Evolutionary conservation across 2,797 vertebrate species (phyloP), one percentile per base, ranked within the genome.

Genomic region (Lophius americanus): DNA sequence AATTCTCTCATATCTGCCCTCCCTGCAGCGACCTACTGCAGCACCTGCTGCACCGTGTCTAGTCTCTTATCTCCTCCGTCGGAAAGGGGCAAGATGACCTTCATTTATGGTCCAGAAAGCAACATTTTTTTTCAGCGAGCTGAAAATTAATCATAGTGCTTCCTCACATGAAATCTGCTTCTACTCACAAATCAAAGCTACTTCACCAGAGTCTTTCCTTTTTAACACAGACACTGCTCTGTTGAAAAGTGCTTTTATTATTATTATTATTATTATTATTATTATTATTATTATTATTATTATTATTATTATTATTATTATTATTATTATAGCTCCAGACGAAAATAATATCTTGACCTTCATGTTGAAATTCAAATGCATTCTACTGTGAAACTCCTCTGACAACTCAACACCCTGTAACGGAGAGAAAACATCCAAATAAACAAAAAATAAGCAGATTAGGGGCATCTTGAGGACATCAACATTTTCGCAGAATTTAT

Each of bases 31-130:
- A 84, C 74, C 70, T 61, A 46, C 74, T 60, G 60, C 52, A n/a
- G 55, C 13, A 68, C 65, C 53, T 33, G 2, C 48, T 78, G 72
- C 73, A 7, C 69, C 60, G 13, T 38, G 63, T 51, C 74, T 58
- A 4, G 11, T 64, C 55, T 74, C 64, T 74, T 75, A 79, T 82
- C 82, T 68, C 51, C 60, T 60, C 61, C 57, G 56, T 46, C 70
- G 70, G 57, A 61, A 57, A 53, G 71, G 73, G 63, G 42, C 71
- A 61, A 60, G 39, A 62, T 71, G 82, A 86, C 83, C 82, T 77
- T 82, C 68, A 37, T 36, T 60, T 74, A 59, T 4, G 62, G 70
- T 53, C 36, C 4, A 65, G 64, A 55, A 65, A 52, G 70, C 72
- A 59, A 68, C 47, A 32, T 67, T 23, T 41, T 46, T n/a, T 47